These are phyloP conservation scores for Calliphora vicina DNA, from an alignment of 1,140 invertebrate species.

Conservation along the genomic window DNA sequence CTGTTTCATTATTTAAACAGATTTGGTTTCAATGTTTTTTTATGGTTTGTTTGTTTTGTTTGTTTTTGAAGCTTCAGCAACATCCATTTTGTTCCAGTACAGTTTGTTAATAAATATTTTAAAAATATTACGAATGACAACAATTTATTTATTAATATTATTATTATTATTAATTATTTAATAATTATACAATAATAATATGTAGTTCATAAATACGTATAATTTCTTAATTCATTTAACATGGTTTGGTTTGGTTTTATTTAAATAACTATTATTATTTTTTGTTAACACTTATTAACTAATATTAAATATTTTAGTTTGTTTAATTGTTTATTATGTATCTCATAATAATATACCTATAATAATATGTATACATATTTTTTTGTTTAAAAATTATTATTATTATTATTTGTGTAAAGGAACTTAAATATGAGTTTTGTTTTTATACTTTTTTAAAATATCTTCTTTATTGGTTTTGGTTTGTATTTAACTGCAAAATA, in stretches of 20 bases:
- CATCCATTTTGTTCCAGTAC: conserved; percentile 30
- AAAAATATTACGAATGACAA: conserved; percentile 20
- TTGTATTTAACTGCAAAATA: not conserved
- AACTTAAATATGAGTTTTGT: conserved; percentile 31
- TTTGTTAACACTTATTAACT: conserved; percentile 14
- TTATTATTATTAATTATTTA: not conserved
- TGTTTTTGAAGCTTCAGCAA: conserved; percentile 31
- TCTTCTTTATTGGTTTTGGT: not conserved
- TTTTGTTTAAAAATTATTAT: conserved; percentile 29
- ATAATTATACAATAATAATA: not conserved
- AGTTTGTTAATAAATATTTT: not conserved
- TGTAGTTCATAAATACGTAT: not conserved
- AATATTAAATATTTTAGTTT: conserved; percentile 1
- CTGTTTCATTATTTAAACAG: conserved; percentile 1
- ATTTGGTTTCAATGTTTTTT: not conserved
- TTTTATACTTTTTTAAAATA: not conserved
- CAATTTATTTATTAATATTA: conserved; percentile 15
- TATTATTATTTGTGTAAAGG: conserved; percentile 24
- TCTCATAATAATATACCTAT: not conserved
- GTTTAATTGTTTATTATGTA: not conserved
- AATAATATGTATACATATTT: not conserved
- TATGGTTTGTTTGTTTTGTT: conserved; percentile 1
- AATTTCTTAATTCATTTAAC: too few relatives aligned
- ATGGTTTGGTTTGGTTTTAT: too few relatives aligned
- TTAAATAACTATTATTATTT: not conserved